Conservation (phyloP, 2,797 vertebrate species). For the Dendrocincla fuliginosa region DNA sequence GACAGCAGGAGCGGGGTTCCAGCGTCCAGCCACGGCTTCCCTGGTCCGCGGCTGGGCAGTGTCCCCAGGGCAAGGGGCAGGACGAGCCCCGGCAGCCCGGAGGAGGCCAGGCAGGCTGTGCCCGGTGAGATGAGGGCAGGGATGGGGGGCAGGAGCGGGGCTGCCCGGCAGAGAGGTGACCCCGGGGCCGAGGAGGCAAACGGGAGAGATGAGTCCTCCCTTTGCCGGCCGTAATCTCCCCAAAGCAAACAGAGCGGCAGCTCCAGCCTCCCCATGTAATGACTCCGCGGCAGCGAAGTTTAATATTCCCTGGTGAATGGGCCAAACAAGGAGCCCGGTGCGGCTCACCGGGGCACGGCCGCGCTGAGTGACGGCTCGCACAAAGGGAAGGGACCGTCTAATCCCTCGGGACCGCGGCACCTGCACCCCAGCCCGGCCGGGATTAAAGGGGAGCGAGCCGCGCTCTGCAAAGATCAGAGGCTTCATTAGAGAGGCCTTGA, state of each 20-base stretch:
- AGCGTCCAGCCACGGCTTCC: not conserved
- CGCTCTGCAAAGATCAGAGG: conserved; percentile 10
- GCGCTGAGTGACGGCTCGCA: conserved; percentile 14
- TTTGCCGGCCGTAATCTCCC: not conserved
- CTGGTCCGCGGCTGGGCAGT: fast-evolving
- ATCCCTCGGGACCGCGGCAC: conserved; percentile 9
- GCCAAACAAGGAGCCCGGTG: not conserved
- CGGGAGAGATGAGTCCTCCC: not conserved
- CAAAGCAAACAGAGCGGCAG: not conserved
- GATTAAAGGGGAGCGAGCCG: not conserved
- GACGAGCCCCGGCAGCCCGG: fast-evolving
- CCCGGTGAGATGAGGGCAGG: fast-evolving
- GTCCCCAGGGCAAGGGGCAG: not conserved
- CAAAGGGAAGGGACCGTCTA: conserved; percentile 26
- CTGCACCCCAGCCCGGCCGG: not conserved
- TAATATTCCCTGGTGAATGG: not conserved
- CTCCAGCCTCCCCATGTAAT: not conserved
- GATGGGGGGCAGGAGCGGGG: fast-evolving
- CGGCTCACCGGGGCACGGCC: not conserved
- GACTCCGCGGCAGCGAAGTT: not conserved
- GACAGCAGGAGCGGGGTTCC: not conserved
- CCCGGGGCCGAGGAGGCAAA: not conserved
- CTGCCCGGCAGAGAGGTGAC: not conserved
- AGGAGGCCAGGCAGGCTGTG: too few species aligned
- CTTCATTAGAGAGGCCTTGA: not conserved